A percentile compares a stretch with the other conserved stretches of the same genome.
Evolutionary conservation across 2,113 vertebrate genomes (phyloP).

Genomic region (Panurus biarmicus): DNA sequence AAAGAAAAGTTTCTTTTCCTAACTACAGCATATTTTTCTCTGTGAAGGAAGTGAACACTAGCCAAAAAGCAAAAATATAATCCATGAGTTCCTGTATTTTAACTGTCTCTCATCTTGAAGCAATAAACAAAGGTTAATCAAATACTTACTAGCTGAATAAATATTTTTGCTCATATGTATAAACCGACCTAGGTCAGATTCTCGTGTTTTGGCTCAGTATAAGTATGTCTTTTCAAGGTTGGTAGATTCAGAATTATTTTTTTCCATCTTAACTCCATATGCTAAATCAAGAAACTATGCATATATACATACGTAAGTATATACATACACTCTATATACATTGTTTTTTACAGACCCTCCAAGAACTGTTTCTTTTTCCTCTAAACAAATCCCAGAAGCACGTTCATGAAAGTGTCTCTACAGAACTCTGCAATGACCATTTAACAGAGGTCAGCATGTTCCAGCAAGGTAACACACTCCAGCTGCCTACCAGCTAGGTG

Average conservation of each 20-base stretch:
- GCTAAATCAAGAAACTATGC: not conserved
- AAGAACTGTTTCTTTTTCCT: slow-evolving; percentile 25
- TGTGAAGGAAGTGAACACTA: slow-evolving; percentile 26
- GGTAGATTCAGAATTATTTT: not conserved
- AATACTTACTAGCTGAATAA: slow-evolving; percentile 50
- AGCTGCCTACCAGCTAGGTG: not conserved
- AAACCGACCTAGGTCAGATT: slow-evolving; percentile 24
- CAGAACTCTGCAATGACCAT: not conserved
- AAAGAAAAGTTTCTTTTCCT: not conserved
- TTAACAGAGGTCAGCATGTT: not conserved
- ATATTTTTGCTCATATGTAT: slow-evolving; percentile 28
- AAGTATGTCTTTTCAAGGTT: not conserved
- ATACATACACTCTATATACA: not conserved
- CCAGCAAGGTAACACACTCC: not conserved
- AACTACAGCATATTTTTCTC: not conserved
- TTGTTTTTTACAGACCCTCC: not conserved
- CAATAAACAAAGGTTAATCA: slow-evolving; percentile 60
- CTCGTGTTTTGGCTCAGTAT: not conserved
- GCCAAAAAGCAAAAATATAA: slow-evolving; percentile 36
- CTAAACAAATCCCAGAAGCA: not conserved
- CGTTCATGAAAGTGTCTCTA: not conserved
- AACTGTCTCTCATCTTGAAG: slow-evolving; percentile 50
- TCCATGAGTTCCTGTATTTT: slow-evolving; percentile 32
- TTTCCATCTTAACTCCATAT: slow-evolving; percentile 41
- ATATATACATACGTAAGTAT: not conserved